Evolutionary conservation across 1,140 invertebrate genomes (phyloP), one percentile per base, ranked within the genome.

Genomic region (Eumeta japonica): DNA sequence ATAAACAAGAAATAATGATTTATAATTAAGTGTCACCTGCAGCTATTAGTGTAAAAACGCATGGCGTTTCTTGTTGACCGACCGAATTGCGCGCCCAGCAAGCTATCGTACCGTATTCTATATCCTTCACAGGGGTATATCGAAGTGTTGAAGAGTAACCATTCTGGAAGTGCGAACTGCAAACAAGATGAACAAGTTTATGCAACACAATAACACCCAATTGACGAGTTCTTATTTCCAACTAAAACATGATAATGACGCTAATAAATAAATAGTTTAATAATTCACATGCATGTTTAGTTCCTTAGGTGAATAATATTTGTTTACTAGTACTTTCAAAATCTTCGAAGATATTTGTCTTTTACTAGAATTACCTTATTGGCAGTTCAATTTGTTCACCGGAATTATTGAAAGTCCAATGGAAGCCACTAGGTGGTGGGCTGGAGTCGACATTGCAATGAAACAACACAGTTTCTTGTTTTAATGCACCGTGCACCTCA

Each of bases 401-500:
- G 16, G 88, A 89, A 64, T 88, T 90, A 71, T 92, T 92, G 68
- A 92, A 90, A 59, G 87, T 89, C 90, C 90, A 94, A 29, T 83
- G 80, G 71, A 94, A 93, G 48, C 79, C 82, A 39, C 81, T 78
- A 1, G 88, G 89, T 2, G 85, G 83, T 1, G 91, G 90, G 74
- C 90, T 89, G 2, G 90, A 87, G 52, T 92, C 88, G 19, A 94
- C 86, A 49, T 83, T 82, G 60, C 91, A 94, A 1, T 78, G 73
- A 31, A 94, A 84, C 59, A 89, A 81, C 7, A 91, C 78, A 7
- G 81, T 83, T 64, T 93, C 90, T 33, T 83, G 83, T 33, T 87
- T 79, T n/a, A 89, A 85, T 9, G 89, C 89, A 0, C 90, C 90
- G 27, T 89, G 87, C 30, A 90, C 82, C 34, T 85, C 76, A n/a